Evolutionary conservation across 2,113 vertebrate genomes (phyloP).

Genomic region (Cyprinodon variegatus): DNA sequence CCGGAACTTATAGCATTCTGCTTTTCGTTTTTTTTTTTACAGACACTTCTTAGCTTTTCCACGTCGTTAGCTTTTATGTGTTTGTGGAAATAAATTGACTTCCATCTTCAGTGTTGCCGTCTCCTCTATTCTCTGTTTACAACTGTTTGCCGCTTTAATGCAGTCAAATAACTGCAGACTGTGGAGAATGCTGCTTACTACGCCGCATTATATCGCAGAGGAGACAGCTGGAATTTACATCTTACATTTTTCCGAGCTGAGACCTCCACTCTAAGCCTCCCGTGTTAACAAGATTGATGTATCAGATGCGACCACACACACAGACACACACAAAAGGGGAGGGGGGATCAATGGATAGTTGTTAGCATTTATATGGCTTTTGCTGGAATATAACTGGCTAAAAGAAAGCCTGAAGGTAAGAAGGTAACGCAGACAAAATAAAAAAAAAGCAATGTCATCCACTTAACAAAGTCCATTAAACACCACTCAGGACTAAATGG

Average conservation of each 20-base stretch:
- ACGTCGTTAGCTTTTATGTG: slow-evolving; percentile 25
- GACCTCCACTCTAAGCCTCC: slow-evolving; percentile 24
- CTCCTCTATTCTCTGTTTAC: slow-evolving; percentile 22
- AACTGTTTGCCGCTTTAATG: slow-evolving; percentile 43
- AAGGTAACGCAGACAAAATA: slow-evolving; percentile 23
- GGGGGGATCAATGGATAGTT: slow-evolving; percentile 63
- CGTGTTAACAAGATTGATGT: slow-evolving; percentile 66
- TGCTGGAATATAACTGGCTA: slow-evolving; percentile 46
- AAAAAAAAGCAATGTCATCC: slow-evolving; percentile 31
- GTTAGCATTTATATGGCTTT: slow-evolving; percentile 71
- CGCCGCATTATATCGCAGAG: slow-evolving; percentile 31
- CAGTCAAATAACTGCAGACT: slow-evolving; percentile 28
- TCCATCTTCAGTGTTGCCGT: neutral
- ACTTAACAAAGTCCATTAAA: slow-evolving; percentile 63
- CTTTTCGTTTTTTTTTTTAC: neutral
- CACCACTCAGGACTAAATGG: slow-evolving; percentile 43
- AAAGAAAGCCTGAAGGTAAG: slow-evolving; percentile 37
- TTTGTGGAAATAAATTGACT: slow-evolving; percentile 22
- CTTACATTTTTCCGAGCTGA: slow-evolving; percentile 46
- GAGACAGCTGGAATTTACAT: slow-evolving; percentile 51
- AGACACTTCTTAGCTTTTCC: slow-evolving; percentile 15
- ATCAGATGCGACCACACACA: slow-evolving; percentile 44
- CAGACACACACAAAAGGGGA: neutral
- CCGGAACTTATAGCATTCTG: slow-evolving; percentile 11
- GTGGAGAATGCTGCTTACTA: slow-evolving; percentile 12